Conservation (phyloP, 2,113 vertebrate genomes). For the Grantiella picta region DNA sequence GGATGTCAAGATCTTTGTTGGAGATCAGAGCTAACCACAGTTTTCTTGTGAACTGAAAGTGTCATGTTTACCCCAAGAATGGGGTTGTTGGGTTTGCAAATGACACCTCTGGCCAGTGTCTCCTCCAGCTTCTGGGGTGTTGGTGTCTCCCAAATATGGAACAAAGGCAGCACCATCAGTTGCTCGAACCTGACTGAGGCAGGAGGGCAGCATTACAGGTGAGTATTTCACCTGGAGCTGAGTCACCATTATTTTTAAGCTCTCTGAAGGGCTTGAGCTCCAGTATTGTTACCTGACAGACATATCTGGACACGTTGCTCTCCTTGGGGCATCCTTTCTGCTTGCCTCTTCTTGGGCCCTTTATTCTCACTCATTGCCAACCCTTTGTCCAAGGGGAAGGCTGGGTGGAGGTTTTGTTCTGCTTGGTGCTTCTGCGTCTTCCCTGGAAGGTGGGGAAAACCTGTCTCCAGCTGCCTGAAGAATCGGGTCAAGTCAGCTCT, state of each 20-base stretch:
- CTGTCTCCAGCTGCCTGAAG: not conserved
- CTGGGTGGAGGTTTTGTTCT: not conserved
- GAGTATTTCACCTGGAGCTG: not conserved
- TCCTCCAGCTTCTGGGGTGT: not conserved
- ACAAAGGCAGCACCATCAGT: not conserved
- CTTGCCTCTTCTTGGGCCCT: not conserved
- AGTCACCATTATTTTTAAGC: not conserved
- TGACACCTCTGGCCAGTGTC: not conserved
- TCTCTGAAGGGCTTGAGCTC: not conserved
- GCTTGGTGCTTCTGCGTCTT: not conserved
- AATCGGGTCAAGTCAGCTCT: not conserved
- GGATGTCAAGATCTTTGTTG: not conserved
- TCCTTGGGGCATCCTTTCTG: constrained; percentile 15
- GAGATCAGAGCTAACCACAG: not conserved
- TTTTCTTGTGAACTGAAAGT: not conserved
- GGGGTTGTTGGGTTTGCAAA: not conserved
- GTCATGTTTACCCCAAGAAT: not conserved
- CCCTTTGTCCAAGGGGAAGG: not conserved
- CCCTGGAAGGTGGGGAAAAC: not conserved
- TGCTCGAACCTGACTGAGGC: not conserved
- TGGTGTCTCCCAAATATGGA: not conserved
- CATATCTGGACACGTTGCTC: not conserved
- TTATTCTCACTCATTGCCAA: not conserved
- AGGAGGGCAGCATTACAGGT: not conserved
- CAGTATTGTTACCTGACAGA: constrained; percentile 3